A percentile compares a stretch with the other conserved stretches of the same genome.
Conservation (phyloP, 2,113 vertebrate species). For the Leptocoma aspasia region DNA sequence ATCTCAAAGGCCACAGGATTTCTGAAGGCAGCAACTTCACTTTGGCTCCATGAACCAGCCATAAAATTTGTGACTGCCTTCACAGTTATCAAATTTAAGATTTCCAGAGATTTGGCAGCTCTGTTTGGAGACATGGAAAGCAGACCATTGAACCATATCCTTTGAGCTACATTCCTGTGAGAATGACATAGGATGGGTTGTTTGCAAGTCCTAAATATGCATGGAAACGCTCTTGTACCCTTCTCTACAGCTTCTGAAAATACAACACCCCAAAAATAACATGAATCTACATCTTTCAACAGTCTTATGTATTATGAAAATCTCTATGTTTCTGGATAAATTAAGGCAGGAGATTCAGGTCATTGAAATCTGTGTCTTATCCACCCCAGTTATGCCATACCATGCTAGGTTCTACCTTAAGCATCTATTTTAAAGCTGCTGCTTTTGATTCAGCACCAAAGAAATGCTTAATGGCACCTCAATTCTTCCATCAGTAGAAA, state of each 20-base stretch:
- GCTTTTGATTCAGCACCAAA: not conserved
- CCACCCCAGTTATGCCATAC: not conserved
- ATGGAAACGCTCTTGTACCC: not conserved
- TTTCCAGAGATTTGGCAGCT: not conserved
- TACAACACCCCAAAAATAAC: fast-evolving
- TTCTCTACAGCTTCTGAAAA: not conserved
- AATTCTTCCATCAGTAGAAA: not conserved
- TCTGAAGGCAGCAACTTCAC: not conserved
- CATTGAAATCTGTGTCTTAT: not conserved
- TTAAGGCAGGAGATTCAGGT: not conserved
- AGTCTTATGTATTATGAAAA: not conserved
- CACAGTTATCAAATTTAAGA: not conserved
- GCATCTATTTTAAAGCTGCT: not conserved
- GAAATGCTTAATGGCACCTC: not conserved
- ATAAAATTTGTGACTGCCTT: not conserved
- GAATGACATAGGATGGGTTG: not conserved
- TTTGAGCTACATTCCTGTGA: not conserved
- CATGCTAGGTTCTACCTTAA: not conserved
- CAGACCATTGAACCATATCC: not conserved
- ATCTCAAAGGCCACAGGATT: not conserved
- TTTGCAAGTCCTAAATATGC: not conserved
- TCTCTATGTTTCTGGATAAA: not conserved
- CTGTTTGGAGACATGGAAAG: not conserved
- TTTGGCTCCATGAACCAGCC: not conserved
- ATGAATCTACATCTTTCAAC: not conserved